Evolutionary conservation across 2,888 invertebrate species (phyloP), one percentile per base, ranked within the genome.

Genomic region (Lasioglossum villosulum): DNA sequence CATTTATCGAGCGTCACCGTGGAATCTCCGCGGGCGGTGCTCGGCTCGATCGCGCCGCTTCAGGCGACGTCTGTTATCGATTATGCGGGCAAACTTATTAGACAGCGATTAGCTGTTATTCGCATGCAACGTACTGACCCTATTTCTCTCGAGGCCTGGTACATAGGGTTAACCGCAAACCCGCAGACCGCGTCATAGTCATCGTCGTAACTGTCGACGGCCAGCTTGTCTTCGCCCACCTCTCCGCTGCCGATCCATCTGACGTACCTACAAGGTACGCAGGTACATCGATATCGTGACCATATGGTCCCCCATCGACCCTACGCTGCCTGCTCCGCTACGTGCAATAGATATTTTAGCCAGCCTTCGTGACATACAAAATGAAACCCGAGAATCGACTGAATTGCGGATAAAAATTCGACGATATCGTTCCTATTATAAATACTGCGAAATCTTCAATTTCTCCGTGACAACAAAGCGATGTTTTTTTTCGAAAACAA

Each of bases 101-200:
- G 89, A 91, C 89, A 90, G 86, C 90, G 90, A 92, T 92, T 91
- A 92, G 89, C 89, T 88, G 92, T 91, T 90, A 90, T 90, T 90
- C 90, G 88, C 89, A 90, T 90, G 90, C 88, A 87, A 89, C 89
- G 88, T 88, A 86, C 88, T 91, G 92, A 92, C 90, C 92, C 90
- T 90, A 87, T 91, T 90, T 88, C 90, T 82, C 80, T 72, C 83
- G 80, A 70, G 80, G 68, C 68, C 87, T 73, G 87, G 85, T 86
- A 80, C 82, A 86, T 83, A 86, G 87, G 90, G 91, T 92, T 91
- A 88, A 90, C 93, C 93, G 87, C 93, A 90, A 92, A 93, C 87
- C 93, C 91, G 86, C 91, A 89, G 83, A 83, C 90, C 90, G 84
- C 89, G 90, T 90, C 90, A 83, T 88, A 83, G 85, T 80, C 84